Percentiles rank a stretch among this genome's conserved stretches.
Evolutionary conservation across 2,888 invertebrate genomes (phyloP).

Genomic region (Diplolepis rosae): DNA sequence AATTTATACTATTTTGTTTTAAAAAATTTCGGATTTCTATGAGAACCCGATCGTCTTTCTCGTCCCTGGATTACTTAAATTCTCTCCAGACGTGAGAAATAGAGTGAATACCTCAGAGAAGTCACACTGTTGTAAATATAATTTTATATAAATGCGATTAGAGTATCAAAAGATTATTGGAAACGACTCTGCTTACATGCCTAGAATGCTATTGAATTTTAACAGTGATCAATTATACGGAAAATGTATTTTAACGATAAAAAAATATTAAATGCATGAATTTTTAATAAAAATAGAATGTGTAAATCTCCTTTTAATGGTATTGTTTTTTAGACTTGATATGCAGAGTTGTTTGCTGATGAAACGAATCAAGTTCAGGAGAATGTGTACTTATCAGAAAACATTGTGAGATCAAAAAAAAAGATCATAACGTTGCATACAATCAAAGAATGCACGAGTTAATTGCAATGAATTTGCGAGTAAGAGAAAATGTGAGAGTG

Average conservation of each 20-base stretch:
- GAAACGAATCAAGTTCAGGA: constrained; percentile 6
- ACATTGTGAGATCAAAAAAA: constrained; percentile 3
- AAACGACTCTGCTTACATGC: constrained; percentile 2
- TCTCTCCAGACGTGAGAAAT: constrained; percentile 17
- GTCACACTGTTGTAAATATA: constrained; percentile 29
- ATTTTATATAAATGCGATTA: constrained; percentile 29
- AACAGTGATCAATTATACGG: too few species aligned
- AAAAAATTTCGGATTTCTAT: neutral
- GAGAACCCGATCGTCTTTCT: neutral
- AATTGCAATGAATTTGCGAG: constrained; percentile 23
- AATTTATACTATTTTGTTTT: neutral
- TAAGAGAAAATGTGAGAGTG: neutral
- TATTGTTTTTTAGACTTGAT: too few species aligned
- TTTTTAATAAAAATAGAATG: too few species aligned
- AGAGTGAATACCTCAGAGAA: constrained; percentile 30
- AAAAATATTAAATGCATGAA: too few species aligned
- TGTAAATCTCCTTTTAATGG: too few species aligned
- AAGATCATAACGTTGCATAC: constrained; percentile 28
- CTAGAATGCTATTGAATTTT: too few species aligned
- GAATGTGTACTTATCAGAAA: constrained; percentile 29
- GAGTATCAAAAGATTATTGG: constrained; percentile 22
- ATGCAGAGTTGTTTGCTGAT: neutral
- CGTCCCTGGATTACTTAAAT: constrained; percentile 24
- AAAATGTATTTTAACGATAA: too few species aligned
- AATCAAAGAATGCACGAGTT: constrained; percentile 31